phyloP scores from a whole-genome alignment of 1,140 invertebrate genomes.

The Armadillidium nasatum region DNA sequence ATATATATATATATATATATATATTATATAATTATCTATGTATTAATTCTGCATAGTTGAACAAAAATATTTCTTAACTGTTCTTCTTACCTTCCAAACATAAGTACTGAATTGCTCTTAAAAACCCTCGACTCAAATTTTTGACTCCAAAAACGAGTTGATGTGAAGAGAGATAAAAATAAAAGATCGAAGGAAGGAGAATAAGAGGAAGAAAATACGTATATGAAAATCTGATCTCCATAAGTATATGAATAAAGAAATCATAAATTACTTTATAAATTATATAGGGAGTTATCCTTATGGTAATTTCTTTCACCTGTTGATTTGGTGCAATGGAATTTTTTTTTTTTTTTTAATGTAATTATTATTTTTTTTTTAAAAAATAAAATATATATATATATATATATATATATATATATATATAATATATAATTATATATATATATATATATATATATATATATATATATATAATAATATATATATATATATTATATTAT shows the following conservation, averaged over 20 bases:
- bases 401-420: slow-evolving; percentile 23
- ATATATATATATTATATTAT: neutral
- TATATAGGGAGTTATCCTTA: neutral
- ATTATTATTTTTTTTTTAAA: neutral
- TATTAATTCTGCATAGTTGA: too few species aligned
- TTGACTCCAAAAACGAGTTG: neutral
- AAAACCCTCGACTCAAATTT: neutral
- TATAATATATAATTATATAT: slow-evolving; percentile 24
- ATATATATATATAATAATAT: slow-evolving; percentile 17
- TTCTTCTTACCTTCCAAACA: neutral
- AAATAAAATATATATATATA: neutral
- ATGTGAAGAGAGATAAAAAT: too few species aligned
- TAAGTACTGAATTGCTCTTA: neutral
- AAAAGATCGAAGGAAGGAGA: neutral
- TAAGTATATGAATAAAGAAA: neutral
- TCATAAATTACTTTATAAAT: neutral
- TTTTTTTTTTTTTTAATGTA: neutral
- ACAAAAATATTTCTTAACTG: neutral
- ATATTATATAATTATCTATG: too few species aligned
- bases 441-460: slow-evolving; percentile 27
- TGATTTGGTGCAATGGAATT: neutral
- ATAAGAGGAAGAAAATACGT: too few species aligned
- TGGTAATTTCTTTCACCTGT: neutral
- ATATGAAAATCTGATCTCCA: too few species aligned
- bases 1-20: too few species aligned